Conservation (phyloP, 1,140 invertebrate genomes). For the Papilio xuthus region DNA sequence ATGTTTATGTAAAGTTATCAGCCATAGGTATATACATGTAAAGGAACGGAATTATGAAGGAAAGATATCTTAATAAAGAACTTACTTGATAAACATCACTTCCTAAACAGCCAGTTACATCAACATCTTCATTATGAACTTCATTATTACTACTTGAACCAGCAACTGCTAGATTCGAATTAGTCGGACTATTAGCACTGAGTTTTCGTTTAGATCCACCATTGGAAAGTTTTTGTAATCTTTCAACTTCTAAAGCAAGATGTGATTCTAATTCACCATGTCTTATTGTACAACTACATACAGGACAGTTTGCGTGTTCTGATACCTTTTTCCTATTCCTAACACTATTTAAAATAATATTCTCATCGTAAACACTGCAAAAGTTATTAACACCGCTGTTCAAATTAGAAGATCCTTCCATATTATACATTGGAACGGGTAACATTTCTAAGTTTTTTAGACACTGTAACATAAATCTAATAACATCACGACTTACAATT, state of each 20-base stretch:
- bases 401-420: conserved; percentile 68
- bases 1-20: too few species aligned
- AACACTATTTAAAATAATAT: conserved; percentile 72
- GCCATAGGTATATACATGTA: too few species aligned
- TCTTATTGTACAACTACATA: conserved; percentile 77
- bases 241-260: conserved; percentile 72
- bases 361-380: conserved; percentile 66
- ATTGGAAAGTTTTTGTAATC: conserved; percentile 67
- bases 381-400: conserved; percentile 56
- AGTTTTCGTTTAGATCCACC: conserved; percentile 66
- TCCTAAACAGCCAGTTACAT: conserved; percentile 71
- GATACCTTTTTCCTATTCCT: conserved; percentile 74
- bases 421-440: conserved; percentile 72
- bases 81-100: conserved; percentile 77
- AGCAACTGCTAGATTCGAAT: conserved; percentile 54
- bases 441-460: conserved; percentile 69
- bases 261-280: conserved; percentile 74
- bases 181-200: conserved; percentile 58
- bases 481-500: conserved; percentile 61
- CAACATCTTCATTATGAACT: conserved; percentile 61
- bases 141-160: conserved; percentile 65
- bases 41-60: too few species aligned
- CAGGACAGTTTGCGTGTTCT: conserved; percentile 74
- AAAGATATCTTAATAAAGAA: conserved; percentile 22
- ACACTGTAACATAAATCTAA: conserved; percentile 64